These are phyloP conservation scores for Mirounga angustirostris DNA, from an alignment of 2,113 vertebrate genomes.

Conservation along the genomic window DNA sequence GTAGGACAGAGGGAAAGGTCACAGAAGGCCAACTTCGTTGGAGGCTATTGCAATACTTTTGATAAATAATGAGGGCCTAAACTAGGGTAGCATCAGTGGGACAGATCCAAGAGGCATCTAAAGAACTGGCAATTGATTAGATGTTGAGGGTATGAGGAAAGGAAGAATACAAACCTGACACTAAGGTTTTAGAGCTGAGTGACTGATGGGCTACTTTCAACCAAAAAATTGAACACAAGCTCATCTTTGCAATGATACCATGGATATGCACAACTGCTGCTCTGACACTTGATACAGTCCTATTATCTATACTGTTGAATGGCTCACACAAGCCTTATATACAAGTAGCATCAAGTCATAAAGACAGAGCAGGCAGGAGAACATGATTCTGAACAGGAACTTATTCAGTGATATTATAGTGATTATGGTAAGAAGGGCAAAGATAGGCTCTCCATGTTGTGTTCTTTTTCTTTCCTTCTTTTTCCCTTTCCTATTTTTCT, in stretches of 20 bases:
- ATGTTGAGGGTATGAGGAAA: not conserved
- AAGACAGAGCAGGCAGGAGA: slow-evolving; percentile 77
- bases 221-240: not conserved
- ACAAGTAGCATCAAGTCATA: slow-evolving; percentile 73
- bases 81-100: not conserved
- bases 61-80: not conserved
- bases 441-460: not conserved
- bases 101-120: not conserved
- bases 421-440: slow-evolving; percentile 72
- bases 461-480: not conserved
- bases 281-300: not conserved
- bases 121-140: not conserved
- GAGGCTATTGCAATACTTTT: not conserved
- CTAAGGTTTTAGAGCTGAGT: not conserved
- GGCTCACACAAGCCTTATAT: slow-evolving; percentile 50
- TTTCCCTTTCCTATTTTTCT: not conserved
- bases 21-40: not conserved
- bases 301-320: slow-evolving; percentile 74
- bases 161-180: not conserved
- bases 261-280: not conserved
- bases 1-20: not conserved
- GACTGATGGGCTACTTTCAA: not conserved
- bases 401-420: slow-evolving; percentile 74
- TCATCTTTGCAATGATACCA: not conserved
- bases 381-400: slow-evolving; percentile 73